Percentiles rank a stretch among this genome's conserved stretches.
phyloP scores from a whole-genome alignment of 2,797 vertebrate genomes.

The Sardinella longiceps region DNA sequence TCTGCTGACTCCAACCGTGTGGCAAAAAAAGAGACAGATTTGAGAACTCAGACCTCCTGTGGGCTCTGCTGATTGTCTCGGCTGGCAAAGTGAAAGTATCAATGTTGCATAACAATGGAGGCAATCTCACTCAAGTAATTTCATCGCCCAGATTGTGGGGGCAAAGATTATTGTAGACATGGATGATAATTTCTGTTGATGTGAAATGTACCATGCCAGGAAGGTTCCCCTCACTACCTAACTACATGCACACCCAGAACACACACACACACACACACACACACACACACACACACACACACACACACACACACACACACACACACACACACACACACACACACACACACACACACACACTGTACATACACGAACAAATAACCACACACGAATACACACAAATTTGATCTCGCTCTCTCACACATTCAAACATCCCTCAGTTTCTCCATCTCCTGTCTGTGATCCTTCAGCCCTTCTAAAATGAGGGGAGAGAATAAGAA shows the following conservation, averaged over 20 bases:
- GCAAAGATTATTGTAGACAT: slow-evolving; percentile 6
- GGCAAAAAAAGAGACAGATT: background rate
- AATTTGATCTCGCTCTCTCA: background rate
- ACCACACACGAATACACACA: background rate
- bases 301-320: background rate
- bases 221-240: background rate
- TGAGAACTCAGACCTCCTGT: background rate
- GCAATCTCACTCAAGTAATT: slow-evolving; percentile 9
- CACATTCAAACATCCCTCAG: background rate
- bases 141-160: background rate
- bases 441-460: background rate
- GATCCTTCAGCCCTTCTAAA: background rate
- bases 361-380: background rate
- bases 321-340: slow-evolving; percentile 7
- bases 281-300: background rate
- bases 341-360: background rate
- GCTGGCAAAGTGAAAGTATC: background rate
- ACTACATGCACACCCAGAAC: background rate
- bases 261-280: background rate
- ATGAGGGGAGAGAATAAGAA: background rate
- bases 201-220: background rate
- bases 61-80: background rate
- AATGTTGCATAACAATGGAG: slow-evolving; percentile 18
- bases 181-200: background rate
- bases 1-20: background rate